Evolutionary conservation across 2,888 invertebrate genomes (phyloP).

Genomic region (Thyatira batis): DNA sequence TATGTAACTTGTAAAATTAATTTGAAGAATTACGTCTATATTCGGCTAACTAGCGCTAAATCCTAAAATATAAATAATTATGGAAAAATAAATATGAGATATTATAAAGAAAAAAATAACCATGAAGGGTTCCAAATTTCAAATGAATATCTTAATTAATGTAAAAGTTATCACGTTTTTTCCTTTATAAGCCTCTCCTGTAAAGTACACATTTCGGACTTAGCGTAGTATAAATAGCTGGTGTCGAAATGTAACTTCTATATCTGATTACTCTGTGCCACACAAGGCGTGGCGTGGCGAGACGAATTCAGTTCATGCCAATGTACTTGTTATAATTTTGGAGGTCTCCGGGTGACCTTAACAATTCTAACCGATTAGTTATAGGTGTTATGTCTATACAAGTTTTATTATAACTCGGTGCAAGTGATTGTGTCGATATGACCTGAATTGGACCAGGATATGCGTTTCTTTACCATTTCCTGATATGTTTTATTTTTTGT

Average conservation of each 20-base stretch:
- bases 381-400: slow-evolving; percentile 3
- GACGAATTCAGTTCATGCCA: slow-evolving; percentile 22
- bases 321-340: slow-evolving; percentile 24
- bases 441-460: background rate
- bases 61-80: too few species aligned
- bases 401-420: background rate
- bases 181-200: too few species aligned
- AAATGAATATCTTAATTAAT: too few species aligned
- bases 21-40: too few species aligned
- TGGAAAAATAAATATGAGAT: too few species aligned
- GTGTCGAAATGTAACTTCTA: background rate
- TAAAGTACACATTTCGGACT: too few species aligned
- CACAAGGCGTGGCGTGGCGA: slow-evolving; percentile 33
- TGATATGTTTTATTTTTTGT: background rate
- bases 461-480: background rate
- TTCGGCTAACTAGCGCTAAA: too few species aligned
- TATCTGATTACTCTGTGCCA: slow-evolving; percentile 14
- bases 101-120: too few species aligned
- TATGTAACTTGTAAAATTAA: too few species aligned
- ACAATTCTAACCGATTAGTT: slow-evolving; percentile 16
- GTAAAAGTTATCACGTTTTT: too few species aligned
- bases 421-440: background rate
- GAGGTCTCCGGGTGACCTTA: slow-evolving; percentile 36
- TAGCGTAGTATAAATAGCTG: too few species aligned
- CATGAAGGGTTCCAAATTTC: too few species aligned